These are phyloP conservation scores for Magallana gigas DNA, from an alignment of 1,140 invertebrate species.

Conservation along the genomic window DNA sequence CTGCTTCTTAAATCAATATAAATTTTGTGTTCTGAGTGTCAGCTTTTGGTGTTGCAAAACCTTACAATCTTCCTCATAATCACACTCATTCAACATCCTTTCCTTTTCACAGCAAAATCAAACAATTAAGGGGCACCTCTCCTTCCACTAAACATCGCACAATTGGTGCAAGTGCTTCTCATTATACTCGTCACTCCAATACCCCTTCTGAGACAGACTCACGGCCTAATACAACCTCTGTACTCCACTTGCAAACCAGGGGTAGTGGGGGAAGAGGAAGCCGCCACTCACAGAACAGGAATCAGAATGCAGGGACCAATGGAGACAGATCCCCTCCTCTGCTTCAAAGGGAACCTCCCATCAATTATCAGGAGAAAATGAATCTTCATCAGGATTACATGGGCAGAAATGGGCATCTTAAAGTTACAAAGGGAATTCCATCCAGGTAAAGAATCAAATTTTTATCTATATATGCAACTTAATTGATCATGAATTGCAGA, in stretches of 20 bases:
- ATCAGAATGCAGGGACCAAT: constrained; percentile 6
- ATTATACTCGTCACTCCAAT: constrained; percentile 58
- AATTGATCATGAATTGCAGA: no score
- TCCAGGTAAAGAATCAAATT: neutral
- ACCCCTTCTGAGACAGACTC: constrained; percentile 51
- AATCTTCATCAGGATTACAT: constrained; percentile 71
- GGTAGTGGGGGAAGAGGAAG: constrained; percentile 41
- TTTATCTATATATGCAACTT: no score
- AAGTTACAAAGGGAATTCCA: constrained; percentile 23
- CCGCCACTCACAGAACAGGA: constrained; percentile 22
- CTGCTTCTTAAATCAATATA: no score
- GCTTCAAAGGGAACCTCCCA: constrained; percentile 40
- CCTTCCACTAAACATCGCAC: constrained; percentile 44
- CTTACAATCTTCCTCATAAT: no score
- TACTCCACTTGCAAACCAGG: constrained; percentile 41
- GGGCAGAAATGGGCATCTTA: constrained; percentile 65
- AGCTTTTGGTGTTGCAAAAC: no score
- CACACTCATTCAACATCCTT: neutral
- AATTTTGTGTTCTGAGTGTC: no score
- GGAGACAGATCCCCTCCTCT: constrained; percentile 34
- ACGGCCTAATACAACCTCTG: constrained; percentile 52
- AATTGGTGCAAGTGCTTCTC: constrained; percentile 50
- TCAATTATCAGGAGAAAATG: constrained; percentile 52
- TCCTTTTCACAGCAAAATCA: constrained; percentile 14
- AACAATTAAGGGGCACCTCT: constrained; percentile 17